Base-by-base conservation (phyloP, 2,888 invertebrate genomes). In the Pemphredon lugubris region DNA sequence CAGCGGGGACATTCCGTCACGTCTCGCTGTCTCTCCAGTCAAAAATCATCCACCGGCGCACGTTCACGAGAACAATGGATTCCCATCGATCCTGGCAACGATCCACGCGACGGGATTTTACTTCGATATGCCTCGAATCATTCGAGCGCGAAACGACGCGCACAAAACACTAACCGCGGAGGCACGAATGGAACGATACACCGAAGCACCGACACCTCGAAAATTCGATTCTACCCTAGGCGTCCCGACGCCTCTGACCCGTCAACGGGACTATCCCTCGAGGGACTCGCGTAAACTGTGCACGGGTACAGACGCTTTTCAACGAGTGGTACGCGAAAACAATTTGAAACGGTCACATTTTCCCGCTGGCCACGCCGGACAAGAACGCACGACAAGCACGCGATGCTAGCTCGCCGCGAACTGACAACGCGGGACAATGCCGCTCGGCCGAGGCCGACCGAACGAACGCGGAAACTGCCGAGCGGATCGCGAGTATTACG, bases 391-490 rank as follows among this genome's bases (percentile, higher is more conserved):
- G 79, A 75, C 48, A 42, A 60, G 69, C 75, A 69, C 85, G 55
- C 86, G 85, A 71, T 85, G 87, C 74, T 87, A 85, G 86, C 83
- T 88, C 85, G 84, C 88, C 89, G 81, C 87, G 84, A 80, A 88
- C 88, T 88, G 87, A 84, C 83, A 83, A 81, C 82, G 74, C 81
- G 84, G 81, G 81, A 83, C 84, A 81, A 81, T 71, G 82, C 79
- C 76, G 75, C 68, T 65, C 57, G 57, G 54, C 68, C 86, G 84
- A 80, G 69, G 53, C 53, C 60, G 50, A 13, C 79, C 90, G 90
- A 89, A 53, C 75, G 74, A 11, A 70, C 78, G 42, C 89, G 88
- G 72, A 88, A 83, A 66, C 81, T 59, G 39, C 83, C 82, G 87
- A 88, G 18, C 82, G 51, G 66, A 54, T 6, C 55, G 60, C 74